Base-by-base conservation (phyloP, 2,113 vertebrate genomes). In the Stercorarius parasiticus region DNA sequence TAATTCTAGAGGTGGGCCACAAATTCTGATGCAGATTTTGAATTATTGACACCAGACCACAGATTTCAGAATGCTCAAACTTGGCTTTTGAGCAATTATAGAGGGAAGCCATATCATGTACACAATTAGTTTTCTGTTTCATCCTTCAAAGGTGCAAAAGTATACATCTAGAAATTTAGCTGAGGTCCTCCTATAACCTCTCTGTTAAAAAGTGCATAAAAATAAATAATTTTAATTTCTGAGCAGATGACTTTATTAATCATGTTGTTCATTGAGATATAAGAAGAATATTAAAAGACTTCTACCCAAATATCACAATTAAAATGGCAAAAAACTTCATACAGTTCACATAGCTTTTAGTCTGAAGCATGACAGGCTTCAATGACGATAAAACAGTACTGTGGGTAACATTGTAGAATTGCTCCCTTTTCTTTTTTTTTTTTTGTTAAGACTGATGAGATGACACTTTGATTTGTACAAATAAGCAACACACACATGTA, bases 401-500 rank as follows among this genome's bases (percentile, higher is more conserved):
- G 38, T 53, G n/a, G 59, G 10, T 16, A 69, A 26, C 52, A 20
- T 5, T 81, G 38, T 66, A 23, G 59, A 78, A n/a, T 11, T 70
- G 6, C 14, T 42, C 6, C 8, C 6, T 27, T 12, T 22, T 61
- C 16, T 42, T 40, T 15, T 70, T 8, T 34, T 22, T 47, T 71
- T 64, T 8, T 64, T 64, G 38, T 27, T 42, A 62, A 62, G n/a
- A 8, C 17, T 62, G 76, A 29, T 21, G 56, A 45, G 56, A 10
- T 40, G 20, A 36, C 50, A 20, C 26, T 84, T 89, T 21, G 45
- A 65, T 69, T 82, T 90, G 26, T 73, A 30, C 25, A 64, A 52
- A 55, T 15, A 25, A 15, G 15, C 1, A 11, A 8, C 17, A 27
- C 25, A 20, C 1, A 0, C 0, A 0, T 11, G 4, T 20, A 11